These are phyloP conservation scores for Sardinella longiceps DNA, from an alignment of 2,797 vertebrate species.

Conservation along the genomic window DNA sequence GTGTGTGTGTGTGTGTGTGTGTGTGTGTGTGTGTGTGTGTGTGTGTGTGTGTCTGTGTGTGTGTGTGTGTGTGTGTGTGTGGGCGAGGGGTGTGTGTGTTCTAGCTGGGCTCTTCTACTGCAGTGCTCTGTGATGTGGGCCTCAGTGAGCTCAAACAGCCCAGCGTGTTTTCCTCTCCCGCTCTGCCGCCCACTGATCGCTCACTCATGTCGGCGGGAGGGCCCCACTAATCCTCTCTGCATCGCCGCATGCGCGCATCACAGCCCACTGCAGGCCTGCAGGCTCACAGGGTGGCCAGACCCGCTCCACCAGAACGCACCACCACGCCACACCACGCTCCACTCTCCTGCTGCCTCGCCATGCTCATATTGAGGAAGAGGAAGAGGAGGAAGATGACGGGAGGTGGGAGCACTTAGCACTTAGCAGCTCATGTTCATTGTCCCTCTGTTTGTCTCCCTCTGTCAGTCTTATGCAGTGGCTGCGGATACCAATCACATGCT, in stretches of 20 bases:
- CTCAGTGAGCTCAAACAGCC: background rate
- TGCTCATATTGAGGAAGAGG: background rate
- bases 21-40: too few species aligned
- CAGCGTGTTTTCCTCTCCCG: background rate
- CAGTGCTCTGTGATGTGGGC: background rate
- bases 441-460: slow-evolving; percentile 23
- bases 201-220: background rate
- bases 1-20: too few species aligned
- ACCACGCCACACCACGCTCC: too few species aligned
- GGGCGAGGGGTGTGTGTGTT: background rate
- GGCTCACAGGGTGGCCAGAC: background rate
- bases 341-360: background rate
- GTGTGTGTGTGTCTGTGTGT: too few species aligned
- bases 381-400: background rate
- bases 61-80: background rate
- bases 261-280: too few species aligned
- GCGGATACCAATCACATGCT: background rate
- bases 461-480: slow-evolving; percentile 49
- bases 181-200: background rate
- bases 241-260: too few species aligned
- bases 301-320: background rate
- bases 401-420: background rate
- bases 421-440: background rate
- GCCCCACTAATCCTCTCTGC: background rate
- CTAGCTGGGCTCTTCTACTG: background rate